Conservation (phyloP, 2,888 invertebrate species). For the Dryocosmus kuriphilus region DNA sequence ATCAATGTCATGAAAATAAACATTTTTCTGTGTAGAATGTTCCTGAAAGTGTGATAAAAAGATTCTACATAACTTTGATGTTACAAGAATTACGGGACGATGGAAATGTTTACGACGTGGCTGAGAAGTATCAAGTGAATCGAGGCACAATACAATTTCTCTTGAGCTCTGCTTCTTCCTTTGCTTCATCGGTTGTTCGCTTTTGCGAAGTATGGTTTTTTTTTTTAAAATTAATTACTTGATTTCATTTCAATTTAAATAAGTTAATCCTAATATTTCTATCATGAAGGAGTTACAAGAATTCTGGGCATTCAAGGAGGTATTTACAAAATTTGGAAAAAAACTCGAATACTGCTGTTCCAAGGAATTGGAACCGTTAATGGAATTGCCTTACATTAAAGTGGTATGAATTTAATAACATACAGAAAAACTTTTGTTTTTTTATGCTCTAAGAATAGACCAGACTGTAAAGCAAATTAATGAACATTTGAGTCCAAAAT, state of each 20-base stretch:
- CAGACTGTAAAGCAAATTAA: too few species aligned
- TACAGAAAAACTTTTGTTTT: background rate
- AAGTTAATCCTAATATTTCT: constrained; percentile 15
- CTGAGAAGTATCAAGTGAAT: constrained; percentile 85
- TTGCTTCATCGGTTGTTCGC: constrained; percentile 87
- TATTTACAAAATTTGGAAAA: constrained; percentile 86
- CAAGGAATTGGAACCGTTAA: constrained; percentile 87
- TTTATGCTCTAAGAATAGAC: too few species aligned
- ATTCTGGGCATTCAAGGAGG: constrained; percentile 89
- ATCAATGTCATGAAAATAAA: background rate
- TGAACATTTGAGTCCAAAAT: too few species aligned
- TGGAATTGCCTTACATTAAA: constrained; percentile 94
- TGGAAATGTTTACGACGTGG: constrained; percentile 83
- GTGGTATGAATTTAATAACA: constrained; percentile 79
- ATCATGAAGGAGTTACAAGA: constrained; percentile 82
- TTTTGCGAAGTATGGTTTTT: constrained; percentile 83
- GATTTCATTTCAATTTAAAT: too few species aligned
- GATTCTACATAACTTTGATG: constrained; percentile 93
- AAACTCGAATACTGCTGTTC: constrained; percentile 90
- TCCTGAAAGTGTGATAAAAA: constrained; percentile 82
- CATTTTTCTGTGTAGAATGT: constrained; percentile 78
- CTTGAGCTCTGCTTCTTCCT: constrained; percentile 84
- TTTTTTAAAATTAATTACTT: background rate
- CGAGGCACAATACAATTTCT: constrained; percentile 90
- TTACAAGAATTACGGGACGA: constrained; percentile 88